Conservation (phyloP, 2,797 vertebrate species). For the Urocyon cinereoargenteus region DNA sequence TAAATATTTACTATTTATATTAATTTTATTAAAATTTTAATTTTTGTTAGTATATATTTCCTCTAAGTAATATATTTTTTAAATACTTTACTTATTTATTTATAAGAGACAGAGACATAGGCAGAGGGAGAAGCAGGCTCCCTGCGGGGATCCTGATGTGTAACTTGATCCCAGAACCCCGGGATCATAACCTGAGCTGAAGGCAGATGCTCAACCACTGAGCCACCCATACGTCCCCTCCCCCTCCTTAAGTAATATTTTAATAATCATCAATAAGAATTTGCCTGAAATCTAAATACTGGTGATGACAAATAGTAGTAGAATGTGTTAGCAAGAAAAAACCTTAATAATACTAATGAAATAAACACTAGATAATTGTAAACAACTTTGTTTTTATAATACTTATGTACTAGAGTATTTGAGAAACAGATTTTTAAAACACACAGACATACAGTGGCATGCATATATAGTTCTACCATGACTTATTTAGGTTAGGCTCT, state of each 20-base stretch:
- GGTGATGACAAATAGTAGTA: not conserved
- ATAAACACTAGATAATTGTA: not conserved
- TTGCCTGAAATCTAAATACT: not conserved
- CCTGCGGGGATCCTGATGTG: too few species aligned
- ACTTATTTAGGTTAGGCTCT: not conserved
- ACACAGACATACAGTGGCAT: not conserved
- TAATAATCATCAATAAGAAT: not conserved
- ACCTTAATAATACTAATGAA: not conserved
- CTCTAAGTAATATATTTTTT: too few species aligned
- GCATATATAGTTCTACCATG: not conserved
- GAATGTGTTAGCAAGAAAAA: not conserved
- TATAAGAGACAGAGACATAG: too few species aligned
- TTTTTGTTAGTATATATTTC: not conserved
- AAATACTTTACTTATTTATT: too few species aligned
- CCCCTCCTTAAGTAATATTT: not conserved
- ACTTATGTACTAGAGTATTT: not conserved
- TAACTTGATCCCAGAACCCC: too few species aligned
- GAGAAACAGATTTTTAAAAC: not conserved
- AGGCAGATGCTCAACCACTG: too few species aligned
- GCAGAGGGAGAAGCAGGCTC: too few species aligned
- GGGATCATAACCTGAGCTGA: too few species aligned
- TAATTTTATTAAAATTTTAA: not conserved
- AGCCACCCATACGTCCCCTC: too few species aligned
- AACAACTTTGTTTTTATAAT: not conserved
- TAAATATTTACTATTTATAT: not conserved